Evolutionary conservation across 2,797 vertebrate genomes (phyloP).

Genomic region (Chaenodraco wilsoni): DNA sequence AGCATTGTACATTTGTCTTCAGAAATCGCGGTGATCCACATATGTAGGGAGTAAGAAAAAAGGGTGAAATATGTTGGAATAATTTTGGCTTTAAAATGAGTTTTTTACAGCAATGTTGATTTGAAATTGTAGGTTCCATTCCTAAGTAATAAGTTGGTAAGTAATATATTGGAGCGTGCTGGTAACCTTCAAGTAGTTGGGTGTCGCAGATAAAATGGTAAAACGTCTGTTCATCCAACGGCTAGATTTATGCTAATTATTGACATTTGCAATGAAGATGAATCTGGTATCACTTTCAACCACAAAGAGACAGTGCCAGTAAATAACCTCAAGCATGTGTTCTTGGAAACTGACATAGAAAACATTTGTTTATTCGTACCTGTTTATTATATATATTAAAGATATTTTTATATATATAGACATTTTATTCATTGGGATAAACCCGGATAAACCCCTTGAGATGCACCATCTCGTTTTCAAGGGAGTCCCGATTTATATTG

Average conservation of each 20-base stretch:
- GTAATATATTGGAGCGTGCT: not conserved
- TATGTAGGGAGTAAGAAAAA: not conserved
- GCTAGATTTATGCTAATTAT: not conserved
- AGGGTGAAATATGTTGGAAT: not conserved
- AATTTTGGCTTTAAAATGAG: too few relatives aligned
- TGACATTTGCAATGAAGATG: accelerated
- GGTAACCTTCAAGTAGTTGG: not conserved
- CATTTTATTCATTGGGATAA: too few relatives aligned
- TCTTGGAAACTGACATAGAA: not conserved
- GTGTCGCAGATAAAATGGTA: not conserved
- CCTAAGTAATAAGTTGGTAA: not conserved
- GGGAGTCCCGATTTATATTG: not conserved
- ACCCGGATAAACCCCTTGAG: too few relatives aligned
- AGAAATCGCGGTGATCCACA: not conserved
- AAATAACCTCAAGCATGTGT: not conserved
- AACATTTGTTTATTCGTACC: not conserved
- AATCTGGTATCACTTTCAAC: accelerated
- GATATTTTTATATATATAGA: too few relatives aligned
- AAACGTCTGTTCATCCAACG: not conserved
- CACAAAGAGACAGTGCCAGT: not conserved
- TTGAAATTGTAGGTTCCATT: not conserved
- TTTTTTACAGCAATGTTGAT: not conserved
- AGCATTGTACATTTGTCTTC: not conserved
- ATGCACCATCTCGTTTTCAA: too few relatives aligned
- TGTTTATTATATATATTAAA: too few relatives aligned